Base-by-base conservation (phyloP, 2,888 invertebrate species). In the Podabrus alpinus region DNA sequence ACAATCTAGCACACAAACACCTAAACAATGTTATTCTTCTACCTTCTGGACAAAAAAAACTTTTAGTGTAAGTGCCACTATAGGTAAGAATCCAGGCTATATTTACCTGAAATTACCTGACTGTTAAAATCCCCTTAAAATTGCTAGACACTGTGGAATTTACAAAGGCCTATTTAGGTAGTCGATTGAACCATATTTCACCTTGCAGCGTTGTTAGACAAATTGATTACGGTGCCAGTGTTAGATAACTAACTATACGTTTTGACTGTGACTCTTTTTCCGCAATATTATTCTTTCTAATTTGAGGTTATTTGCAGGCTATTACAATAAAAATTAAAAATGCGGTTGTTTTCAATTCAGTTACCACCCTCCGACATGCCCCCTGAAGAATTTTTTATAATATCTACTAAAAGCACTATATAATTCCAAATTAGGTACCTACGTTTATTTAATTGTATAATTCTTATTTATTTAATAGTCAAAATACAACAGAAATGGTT, bases 101-200 rank as follows among this genome's bases (percentile, higher is more conserved):
- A 73, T 19, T 64, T 76, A 76, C 76, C 76, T 76, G 76, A 68
- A 71, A 73, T 73, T 76, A 76, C 76, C 76, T 76, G 76, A 70
- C 72, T 72, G 72, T 68, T 72, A 73, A 75, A 75, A 75, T 73
- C 76, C 71, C 67, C 69, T 72, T 75, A 62, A 61, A 70, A 73
- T 73, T 70, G 64, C 73, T 73, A 76, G 76, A 76, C 76, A 71
- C 68, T 71, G 59, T 73, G 73, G 76, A 76, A 73, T 76, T 73
- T 68, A 69, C 69, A 70, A 73, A 70, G 70, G 72, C 69, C 75
- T 72, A 76, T 72, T 76, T 73, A 66, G 69, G 68, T 71, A 66
- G 15, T 29, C 61, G 72, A 73, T 69, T 76, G 71, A 76, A 76
- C 76, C 62, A 76, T 76, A 76, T 73, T 71, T 76, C 76, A 76